Conservation (phyloP, 2,888 invertebrate species). For the Polymixis flavicincta region DNA sequence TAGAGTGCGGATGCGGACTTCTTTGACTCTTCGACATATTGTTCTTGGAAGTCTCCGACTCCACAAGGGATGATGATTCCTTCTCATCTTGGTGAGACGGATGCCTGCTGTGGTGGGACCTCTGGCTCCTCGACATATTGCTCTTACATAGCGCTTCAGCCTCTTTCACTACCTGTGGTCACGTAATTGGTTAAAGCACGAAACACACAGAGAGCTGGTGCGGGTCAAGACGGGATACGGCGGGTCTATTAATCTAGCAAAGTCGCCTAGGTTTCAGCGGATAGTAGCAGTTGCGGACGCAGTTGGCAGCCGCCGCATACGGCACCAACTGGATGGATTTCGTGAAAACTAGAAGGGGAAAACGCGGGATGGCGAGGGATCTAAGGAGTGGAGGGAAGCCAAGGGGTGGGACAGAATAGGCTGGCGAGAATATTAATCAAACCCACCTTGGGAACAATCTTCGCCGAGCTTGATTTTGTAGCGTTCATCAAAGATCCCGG, state of each 20-base stretch:
- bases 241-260: background rate
- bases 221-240: background rate
- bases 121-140: constrained; percentile 45
- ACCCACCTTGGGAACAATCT: constrained; percentile 83
- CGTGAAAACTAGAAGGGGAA: background rate
- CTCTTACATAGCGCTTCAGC: constrained; percentile 43
- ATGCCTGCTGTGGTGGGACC: constrained; percentile 49
- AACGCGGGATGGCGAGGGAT: background rate
- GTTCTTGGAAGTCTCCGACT: constrained; percentile 44
- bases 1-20: constrained; percentile 37
- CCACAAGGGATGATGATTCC: constrained; percentile 49
- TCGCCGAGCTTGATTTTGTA: constrained; percentile 91
- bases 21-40: constrained; percentile 46
- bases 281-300: background rate
- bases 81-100: constrained; percentile 43
- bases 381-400: background rate
- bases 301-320: background rate
- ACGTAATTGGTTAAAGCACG: background rate
- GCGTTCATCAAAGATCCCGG: constrained; percentile 88
- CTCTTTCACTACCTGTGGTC: constrained; percentile 71
- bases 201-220: background rate
- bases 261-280: too few relatives aligned
- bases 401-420: background rate
- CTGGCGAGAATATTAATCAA: background rate
- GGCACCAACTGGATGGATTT: background rate